These are phyloP conservation scores for Myrmophylax atrothorax DNA, from an alignment of 2,113 vertebrate genomes.

Conservation along the genomic window DNA sequence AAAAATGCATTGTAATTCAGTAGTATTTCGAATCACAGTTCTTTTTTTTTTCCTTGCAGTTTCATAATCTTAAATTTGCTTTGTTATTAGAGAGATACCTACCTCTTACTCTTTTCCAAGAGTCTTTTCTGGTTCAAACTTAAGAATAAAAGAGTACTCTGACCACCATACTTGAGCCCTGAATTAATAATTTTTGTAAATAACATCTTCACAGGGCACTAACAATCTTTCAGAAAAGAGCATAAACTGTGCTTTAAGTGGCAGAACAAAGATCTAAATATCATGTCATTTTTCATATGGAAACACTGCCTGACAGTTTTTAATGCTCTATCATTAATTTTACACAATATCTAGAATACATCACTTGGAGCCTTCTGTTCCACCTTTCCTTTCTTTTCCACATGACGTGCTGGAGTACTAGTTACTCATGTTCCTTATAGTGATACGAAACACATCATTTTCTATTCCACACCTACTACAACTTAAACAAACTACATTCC, in stretches of 20 bases:
- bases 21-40: not conserved
- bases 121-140: not conserved
- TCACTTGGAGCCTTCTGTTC: not conserved
- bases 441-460: not conserved
- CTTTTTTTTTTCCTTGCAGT: not conserved
- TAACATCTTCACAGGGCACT: not conserved
- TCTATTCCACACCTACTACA: not conserved
- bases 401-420: not conserved
- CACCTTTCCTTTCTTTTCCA: not conserved
- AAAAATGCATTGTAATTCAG: not conserved
- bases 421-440: not conserved
- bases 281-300: not conserved
- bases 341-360: not conserved
- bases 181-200: not conserved
- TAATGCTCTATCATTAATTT: not conserved
- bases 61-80: not conserved
- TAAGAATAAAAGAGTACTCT: not conserved
- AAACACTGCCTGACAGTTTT: not conserved
- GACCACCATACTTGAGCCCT: not conserved
- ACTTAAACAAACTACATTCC: not conserved
- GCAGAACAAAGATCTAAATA: not conserved
- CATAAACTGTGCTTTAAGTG: not conserved
- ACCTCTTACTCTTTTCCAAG: not conserved
- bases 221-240: not conserved
- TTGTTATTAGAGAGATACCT: not conserved